phyloP scores from a whole-genome alignment of 2,113 vertebrate species.

The Lucifuga dentata region DNA sequence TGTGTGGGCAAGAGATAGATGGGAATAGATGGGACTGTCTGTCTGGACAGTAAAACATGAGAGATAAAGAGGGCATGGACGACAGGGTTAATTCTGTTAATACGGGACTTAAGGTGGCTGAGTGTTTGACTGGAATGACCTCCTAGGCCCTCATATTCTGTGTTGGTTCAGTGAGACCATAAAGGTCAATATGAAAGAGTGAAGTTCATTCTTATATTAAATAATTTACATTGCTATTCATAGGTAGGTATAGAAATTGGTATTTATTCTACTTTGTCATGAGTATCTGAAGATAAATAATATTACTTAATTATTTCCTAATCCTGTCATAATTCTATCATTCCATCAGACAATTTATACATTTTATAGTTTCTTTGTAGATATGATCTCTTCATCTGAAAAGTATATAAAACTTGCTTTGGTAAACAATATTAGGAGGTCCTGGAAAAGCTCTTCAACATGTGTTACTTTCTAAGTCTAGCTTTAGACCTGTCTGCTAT shows the following conservation, averaged over 20 bases:
- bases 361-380: background rate
- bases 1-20: conserved; percentile 25
- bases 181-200: conserved; percentile 6
- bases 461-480: background rate
- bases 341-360: background rate
- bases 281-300: too few species aligned
- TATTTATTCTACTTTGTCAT: background rate
- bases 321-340: background rate
- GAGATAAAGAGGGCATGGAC: conserved; percentile 65
- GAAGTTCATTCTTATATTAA: background rate
- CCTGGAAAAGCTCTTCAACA: too few species aligned
- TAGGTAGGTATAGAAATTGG: background rate
- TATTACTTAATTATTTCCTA: background rate
- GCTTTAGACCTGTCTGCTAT: conserved; percentile 22
- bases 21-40: conserved; percentile 36
- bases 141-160: conserved; percentile 35
- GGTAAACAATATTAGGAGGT: too few species aligned
- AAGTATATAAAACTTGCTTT: background rate
- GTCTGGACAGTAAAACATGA: conserved; percentile 22
- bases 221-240: background rate
- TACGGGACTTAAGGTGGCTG: conserved; percentile 80
- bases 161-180: conserved; percentile 2
- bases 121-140: conserved; percentile 71
- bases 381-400: background rate
- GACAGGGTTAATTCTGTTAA: conserved; percentile 81